Percentiles rank a stretch among this genome's conserved stretches.
Evolutionary conservation across 2,888 invertebrate species (phyloP).

Genomic region (Xiphydria camelus): DNA sequence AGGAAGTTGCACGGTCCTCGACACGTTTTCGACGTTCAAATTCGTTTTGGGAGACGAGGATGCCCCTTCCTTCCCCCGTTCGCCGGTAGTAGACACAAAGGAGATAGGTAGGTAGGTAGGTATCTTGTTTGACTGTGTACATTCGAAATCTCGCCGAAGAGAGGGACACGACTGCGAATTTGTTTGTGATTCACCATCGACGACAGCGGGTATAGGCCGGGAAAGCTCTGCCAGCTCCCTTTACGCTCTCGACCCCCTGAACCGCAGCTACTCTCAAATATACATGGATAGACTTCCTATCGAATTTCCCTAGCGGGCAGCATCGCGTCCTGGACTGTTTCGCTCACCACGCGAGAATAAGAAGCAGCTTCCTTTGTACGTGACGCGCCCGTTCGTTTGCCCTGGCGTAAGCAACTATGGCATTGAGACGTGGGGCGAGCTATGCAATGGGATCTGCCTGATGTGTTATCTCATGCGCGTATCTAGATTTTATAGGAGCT

Average conservation of each 20-base stretch:
- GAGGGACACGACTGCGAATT: conserved; percentile 6
- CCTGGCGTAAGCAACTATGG: no score
- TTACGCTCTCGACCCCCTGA: conserved; percentile 14
- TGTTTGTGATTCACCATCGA: conserved; percentile 10
- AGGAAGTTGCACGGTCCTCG: no score
- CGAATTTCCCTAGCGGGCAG: conserved; percentile 51
- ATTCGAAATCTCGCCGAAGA: conserved; percentile 1
- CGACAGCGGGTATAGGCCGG: conserved; percentile 5
- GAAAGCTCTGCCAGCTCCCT: conserved; percentile 15
- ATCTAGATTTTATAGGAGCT: no score
- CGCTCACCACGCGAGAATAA: conserved; percentile 37
- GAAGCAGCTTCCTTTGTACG: no score
- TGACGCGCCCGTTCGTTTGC: no score
- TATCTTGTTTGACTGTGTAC: neutral
- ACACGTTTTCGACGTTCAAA: no score
- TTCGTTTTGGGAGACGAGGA: neutral
- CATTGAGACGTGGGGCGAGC: no score
- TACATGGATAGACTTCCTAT: conserved; percentile 49
- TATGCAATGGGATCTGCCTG: no score
- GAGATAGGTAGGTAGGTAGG: neutral
- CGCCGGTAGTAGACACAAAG: neutral
- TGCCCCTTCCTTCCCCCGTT: no score
- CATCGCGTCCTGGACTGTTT: neutral
- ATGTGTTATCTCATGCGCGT: no score
- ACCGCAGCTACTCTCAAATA: conserved; percentile 40